Conservation (phyloP, 2,113 vertebrate species). For the Archilochus colubris region DNA sequence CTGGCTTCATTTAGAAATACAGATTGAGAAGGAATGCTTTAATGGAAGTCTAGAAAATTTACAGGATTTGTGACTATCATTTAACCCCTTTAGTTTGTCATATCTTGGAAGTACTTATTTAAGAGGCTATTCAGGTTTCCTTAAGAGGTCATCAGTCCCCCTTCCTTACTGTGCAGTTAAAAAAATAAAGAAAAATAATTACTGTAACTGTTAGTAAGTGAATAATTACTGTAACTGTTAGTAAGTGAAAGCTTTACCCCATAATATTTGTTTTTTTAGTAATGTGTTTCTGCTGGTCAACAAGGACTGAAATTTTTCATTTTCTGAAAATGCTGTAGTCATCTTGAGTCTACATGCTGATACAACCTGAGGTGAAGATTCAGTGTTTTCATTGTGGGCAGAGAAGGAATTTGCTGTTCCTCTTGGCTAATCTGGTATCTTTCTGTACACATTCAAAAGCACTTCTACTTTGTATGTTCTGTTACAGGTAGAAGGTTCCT, state of each 20-base stretch:
- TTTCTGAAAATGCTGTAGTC: neutral
- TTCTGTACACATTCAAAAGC: neutral
- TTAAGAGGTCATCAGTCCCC: neutral
- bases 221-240: neutral
- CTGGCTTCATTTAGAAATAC: neutral
- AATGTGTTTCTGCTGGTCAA: neutral
- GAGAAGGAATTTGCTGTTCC: neutral
- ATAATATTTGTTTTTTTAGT: neutral
- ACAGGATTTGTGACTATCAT: neutral
- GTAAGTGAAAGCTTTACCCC: neutral
- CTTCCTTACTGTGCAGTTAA: neutral
- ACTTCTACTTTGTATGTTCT: neutral
- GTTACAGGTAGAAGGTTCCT: constrained; percentile 84
- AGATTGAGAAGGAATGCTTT: neutral
- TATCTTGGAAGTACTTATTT: neutral
- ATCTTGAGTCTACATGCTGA: neutral
- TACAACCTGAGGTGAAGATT: neutral
- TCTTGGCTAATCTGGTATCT: neutral
- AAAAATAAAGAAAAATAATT: neutral
- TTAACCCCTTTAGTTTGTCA: neutral
- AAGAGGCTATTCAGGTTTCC: neutral
- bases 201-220: neutral
- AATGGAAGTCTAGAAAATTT: neutral
- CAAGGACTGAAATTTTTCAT: neutral
- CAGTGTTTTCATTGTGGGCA: neutral